Evolutionary conservation across 2,797 vertebrate genomes (phyloP).

Genomic region (Schizopygopsis malacanthus): DNA sequence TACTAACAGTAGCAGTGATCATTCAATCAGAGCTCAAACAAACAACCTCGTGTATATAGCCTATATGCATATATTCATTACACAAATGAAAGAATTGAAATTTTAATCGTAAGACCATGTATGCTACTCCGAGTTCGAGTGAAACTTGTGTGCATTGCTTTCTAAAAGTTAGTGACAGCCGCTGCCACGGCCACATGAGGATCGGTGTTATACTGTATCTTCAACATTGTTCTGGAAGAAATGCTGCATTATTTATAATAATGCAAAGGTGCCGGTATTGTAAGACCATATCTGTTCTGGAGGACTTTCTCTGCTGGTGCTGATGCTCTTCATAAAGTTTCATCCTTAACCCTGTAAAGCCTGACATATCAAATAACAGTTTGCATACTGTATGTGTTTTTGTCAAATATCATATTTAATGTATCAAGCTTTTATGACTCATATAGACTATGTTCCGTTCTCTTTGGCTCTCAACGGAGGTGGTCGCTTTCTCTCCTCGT

Average conservation of each 20-base stretch:
- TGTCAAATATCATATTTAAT: not conserved
- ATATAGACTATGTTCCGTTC: too few relatives aligned
- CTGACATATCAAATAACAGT: not conserved
- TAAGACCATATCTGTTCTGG: not conserved
- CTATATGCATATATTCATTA: too few relatives aligned
- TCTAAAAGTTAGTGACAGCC: not conserved
- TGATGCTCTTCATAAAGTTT: not conserved
- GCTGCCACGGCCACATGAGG: not conserved
- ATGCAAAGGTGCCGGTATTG: too few relatives aligned
- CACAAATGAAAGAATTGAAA: too few relatives aligned
- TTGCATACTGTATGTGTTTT: not conserved
- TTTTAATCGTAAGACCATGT: not conserved
- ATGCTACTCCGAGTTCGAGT: not conserved
- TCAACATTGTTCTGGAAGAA: not conserved
- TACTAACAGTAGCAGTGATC: too few relatives aligned
- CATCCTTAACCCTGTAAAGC: not conserved
- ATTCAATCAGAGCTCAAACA: too few relatives aligned
- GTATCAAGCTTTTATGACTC: not conserved
- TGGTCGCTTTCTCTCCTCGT: too few relatives aligned
- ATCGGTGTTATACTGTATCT: not conserved
- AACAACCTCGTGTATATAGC: too few relatives aligned
- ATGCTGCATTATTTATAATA: not conserved
- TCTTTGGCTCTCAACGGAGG: too few relatives aligned
- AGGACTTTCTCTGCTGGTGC: not conserved
- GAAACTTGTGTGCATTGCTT: not conserved